Evolutionary conservation across 35 echinoderm and acorn worm species (phyloP).

Genomic region (Anneissia japonica): DNA sequence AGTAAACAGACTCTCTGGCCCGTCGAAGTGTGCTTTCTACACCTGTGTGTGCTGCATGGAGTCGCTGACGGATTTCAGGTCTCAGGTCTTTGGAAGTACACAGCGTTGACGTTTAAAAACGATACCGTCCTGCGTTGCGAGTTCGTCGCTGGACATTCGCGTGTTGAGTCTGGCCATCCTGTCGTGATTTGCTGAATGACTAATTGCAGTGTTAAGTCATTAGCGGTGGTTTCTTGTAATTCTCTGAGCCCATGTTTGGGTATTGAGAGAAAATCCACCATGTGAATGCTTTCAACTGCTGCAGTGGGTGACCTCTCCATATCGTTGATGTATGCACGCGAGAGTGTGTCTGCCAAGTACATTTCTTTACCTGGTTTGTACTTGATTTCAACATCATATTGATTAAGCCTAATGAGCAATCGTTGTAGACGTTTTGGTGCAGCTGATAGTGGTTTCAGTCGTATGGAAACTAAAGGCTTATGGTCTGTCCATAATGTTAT

Average conservation of each 20-base stretch:
- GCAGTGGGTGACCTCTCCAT: conserved; percentile 17
- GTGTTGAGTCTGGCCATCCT: not conserved
- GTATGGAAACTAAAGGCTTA: conserved; percentile 48
- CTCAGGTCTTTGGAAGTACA: not conserved
- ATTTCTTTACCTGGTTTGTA: conserved; percentile 62
- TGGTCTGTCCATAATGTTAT: conserved; percentile 60
- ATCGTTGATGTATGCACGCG: conserved; percentile 21
- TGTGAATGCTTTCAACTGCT: conserved; percentile 42
- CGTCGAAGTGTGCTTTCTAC: not conserved
- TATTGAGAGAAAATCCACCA: too few species aligned
- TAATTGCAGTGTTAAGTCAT: too few species aligned
- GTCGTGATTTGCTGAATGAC: too few species aligned
- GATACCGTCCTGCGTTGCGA: not conserved
- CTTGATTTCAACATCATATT: conserved; percentile 51
- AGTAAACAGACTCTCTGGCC: too few species aligned
- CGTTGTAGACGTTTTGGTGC: conserved; percentile 51
- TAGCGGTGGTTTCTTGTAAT: too few species aligned
- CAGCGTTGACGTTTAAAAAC: not conserved
- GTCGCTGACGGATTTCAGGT: not conserved
- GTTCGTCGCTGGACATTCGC: not conserved
- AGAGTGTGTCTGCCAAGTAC: conserved; percentile 53
- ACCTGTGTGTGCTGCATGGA: not conserved
- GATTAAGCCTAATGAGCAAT: conserved; percentile 45
- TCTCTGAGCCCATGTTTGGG: too few species aligned
- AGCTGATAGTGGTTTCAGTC: conserved; percentile 36